Percentiles rank a stretch among this genome's conserved stretches.
These are phyloP conservation scores for Rhabdornis inornatus DNA, from an alignment of 2,113 vertebrate genomes.

Conservation along the genomic window DNA sequence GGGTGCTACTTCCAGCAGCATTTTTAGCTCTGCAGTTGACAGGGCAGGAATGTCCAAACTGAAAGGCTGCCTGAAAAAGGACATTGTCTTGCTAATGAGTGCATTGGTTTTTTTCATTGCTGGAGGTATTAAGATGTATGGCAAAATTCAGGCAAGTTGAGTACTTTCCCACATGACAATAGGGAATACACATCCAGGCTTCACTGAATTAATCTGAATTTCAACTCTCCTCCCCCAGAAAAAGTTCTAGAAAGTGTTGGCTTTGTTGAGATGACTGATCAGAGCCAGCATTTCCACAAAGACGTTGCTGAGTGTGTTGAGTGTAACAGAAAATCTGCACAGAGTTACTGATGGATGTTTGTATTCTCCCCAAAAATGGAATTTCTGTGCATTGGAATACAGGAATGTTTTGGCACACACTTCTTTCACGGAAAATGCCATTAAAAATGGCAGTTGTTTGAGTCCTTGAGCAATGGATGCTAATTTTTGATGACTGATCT, in stretches of 20 bases:
- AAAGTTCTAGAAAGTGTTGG: neutral
- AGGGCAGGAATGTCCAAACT: neutral
- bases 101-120: neutral
- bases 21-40: neutral
- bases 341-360: neutral
- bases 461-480: neutral
- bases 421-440: neutral
- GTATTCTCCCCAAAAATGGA: neutral
- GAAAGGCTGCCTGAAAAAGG: neutral
- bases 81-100: neutral
- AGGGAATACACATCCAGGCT: neutral
- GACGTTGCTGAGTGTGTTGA: neutral
- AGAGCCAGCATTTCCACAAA: neutral
- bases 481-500: neutral
- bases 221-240: neutral
- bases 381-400: neutral
- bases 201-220: neutral
- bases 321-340: neutral
- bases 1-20: neutral
- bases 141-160: neutral
- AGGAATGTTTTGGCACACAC: neutral
- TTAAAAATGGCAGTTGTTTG: neutral
- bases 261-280: neutral
- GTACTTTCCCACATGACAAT: neutral
- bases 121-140: neutral